phyloP scores from a whole-genome alignment of 2,113 vertebrate genomes.

The Ptyas mucosa region DNA sequence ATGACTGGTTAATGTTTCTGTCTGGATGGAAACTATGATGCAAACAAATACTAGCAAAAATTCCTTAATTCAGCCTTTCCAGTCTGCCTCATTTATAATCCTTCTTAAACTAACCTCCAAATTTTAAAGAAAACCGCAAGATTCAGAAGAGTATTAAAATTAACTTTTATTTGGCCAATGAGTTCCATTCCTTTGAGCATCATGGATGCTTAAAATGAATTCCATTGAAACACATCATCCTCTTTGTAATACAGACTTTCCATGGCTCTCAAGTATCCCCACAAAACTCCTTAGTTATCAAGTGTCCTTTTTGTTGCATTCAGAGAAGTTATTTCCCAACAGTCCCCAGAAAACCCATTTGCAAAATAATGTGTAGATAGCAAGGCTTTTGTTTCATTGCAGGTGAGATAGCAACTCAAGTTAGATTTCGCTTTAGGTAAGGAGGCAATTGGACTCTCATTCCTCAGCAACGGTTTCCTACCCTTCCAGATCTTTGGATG shows the following conservation, averaged over 20 bases:
- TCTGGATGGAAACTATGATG: too few relatives aligned
- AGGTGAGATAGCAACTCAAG: background rate
- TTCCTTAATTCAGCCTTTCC: background rate
- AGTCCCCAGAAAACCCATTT: conserved; percentile 36
- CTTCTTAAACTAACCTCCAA: background rate
- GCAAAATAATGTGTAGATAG: conserved; percentile 16
- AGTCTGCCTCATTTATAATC: fast-evolving
- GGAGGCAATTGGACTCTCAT: background rate
- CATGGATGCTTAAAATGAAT: conserved; percentile 76
- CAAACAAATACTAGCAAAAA: background rate
- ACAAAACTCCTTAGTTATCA: conserved; percentile 38
- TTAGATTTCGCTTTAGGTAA: background rate
- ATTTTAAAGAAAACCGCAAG: background rate
- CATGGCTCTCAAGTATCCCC: conserved; percentile 31
- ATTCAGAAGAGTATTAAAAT: conserved; percentile 67
- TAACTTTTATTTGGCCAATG: conserved; percentile 94
- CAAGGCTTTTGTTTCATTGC: conserved; percentile 40
- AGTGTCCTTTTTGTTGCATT: conserved; percentile 41
- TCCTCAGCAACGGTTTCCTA: conserved; percentile 29
- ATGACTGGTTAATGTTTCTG: background rate
- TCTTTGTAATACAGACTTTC: conserved; percentile 18
- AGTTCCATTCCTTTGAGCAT: conserved; percentile 77
- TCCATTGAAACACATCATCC: conserved; percentile 12
- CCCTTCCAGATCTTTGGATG: conserved; percentile 30
- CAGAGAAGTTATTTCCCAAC: conserved; percentile 27